phyloP scores from a whole-genome alignment of 1,140 invertebrate species.

The Heliconius hermathena region DNA sequence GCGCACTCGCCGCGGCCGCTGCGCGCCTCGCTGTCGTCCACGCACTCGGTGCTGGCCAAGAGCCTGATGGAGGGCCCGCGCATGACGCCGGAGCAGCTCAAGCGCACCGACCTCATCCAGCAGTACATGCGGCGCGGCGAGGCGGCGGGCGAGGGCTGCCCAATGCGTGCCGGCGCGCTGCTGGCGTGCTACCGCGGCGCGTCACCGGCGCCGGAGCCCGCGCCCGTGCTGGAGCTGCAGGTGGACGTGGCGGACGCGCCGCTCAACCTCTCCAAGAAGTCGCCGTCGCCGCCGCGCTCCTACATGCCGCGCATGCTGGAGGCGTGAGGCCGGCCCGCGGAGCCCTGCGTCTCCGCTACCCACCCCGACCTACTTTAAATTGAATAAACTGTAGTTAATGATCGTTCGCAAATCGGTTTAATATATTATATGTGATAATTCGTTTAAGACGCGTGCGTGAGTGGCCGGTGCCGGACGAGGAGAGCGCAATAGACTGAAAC shows the following conservation, averaged over 20 bases:
- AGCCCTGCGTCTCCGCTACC: conserved; percentile 75
- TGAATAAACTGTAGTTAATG: conserved; percentile 78
- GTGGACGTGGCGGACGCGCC: conserved; percentile 91
- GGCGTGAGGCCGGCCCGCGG: conserved; percentile 81
- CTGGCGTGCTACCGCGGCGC: conserved; percentile 71
- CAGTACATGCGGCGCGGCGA: conserved; percentile 93
- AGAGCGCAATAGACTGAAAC: conserved; percentile 81
- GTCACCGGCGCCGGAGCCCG: conserved; percentile 73
- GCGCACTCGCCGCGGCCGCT: conserved; percentile 74
- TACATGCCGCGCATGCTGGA: conserved; percentile 83
- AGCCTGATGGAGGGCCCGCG: conserved; percentile 93
- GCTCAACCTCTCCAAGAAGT: conserved; percentile 93
- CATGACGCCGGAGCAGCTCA: conserved; percentile 94
- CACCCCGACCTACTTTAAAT: conserved; percentile 79
- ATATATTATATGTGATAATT: conserved; percentile 83
- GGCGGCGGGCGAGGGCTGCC: conserved; percentile 65
- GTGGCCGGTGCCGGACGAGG: conserved; percentile 80
- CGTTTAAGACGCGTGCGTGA: conserved; percentile 79
- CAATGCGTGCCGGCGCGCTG: conserved; percentile 55
- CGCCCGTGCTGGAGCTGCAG: conserved; percentile 85
- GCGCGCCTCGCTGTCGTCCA: conserved; percentile 86
- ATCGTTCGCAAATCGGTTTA: conserved; percentile 81
- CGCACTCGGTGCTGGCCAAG: conserved; percentile 93
- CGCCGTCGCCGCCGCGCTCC: conserved; percentile 86
- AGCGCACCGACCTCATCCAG: conserved; percentile 93